Percentiles rank a stretch among this genome's conserved stretches.
Conservation (phyloP, 37 sponge, comb jelly and placozoan genomes). For the Ianthella basta region DNA sequence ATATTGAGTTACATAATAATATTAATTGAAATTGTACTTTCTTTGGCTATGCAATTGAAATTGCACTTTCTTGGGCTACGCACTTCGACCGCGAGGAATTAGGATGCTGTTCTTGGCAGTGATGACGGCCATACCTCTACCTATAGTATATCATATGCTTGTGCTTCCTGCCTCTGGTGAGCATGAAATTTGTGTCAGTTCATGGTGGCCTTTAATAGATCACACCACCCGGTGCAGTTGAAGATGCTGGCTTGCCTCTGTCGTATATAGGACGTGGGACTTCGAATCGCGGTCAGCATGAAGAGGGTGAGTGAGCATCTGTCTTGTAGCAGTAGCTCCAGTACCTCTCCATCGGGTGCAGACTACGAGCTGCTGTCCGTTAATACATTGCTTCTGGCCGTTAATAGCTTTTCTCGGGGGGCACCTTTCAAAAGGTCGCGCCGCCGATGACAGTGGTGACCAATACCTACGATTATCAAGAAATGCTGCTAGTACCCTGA, state of each 20-base stretch:
- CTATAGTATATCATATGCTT: background rate
- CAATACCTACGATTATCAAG: background rate
- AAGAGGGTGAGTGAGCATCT: background rate
- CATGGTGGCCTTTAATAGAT: background rate
- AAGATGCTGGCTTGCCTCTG: background rate
- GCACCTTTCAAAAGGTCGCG: background rate
- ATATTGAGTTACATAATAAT: no score
- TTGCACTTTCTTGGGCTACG: no score
- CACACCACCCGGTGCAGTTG: background rate
- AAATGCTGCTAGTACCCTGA: background rate
- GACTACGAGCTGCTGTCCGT: background rate
- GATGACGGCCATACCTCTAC: background rate
- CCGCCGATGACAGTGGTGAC: background rate
- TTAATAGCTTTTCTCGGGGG: background rate
- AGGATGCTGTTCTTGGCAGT: no score
- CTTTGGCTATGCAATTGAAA: no score
- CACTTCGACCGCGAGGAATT: no score
- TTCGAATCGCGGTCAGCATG: background rate
- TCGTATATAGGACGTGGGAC: background rate
- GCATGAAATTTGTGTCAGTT: background rate
- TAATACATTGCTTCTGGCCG: background rate
- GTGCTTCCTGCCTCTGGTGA: conserved; percentile 2
- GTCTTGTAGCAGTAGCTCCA: background rate
- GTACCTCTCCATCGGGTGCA: conserved; percentile 1
- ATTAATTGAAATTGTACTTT: no score